phyloP scores from a whole-genome alignment of 2,797 vertebrate species.

The Heliangelus exortis region DNA sequence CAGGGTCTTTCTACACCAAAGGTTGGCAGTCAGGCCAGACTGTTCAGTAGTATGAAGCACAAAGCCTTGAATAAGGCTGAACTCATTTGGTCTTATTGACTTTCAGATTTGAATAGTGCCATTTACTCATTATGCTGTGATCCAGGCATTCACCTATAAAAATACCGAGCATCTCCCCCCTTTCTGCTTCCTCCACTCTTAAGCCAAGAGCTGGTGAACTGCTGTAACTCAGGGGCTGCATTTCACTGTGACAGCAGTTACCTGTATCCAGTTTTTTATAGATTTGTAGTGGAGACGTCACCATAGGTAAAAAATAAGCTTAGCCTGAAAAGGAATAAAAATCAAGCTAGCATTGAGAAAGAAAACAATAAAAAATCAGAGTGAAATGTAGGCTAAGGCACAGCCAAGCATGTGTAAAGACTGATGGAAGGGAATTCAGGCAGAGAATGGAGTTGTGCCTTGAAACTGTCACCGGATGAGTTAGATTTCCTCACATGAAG shows the following conservation, averaged over 20 bases:
- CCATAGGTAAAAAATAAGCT: neutral
- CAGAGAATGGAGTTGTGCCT: neutral
- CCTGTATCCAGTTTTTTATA: neutral
- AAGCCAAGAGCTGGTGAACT: neutral
- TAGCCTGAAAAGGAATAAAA: neutral
- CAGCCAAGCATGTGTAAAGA: neutral
- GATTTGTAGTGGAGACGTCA: neutral
- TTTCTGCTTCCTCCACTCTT: neutral
- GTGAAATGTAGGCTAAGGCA: neutral
- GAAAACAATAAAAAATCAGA: neutral
- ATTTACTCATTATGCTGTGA: fast-evolving
- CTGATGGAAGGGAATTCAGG: neutral
- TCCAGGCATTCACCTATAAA: neutral
- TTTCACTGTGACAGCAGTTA: neutral
- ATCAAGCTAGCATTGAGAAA: neutral
- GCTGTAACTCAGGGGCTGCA: neutral
- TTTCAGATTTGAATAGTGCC: neutral
- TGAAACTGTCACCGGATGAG: neutral
- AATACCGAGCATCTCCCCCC: neutral
- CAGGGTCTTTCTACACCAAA: neutral
- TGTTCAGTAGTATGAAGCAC: neutral
- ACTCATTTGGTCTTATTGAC: neutral
- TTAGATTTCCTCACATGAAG: neutral
- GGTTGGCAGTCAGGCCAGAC: neutral
- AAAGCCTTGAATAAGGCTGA: neutral